A percentile compares a stretch with the other conserved stretches of the same genome.
These are phyloP conservation scores for Drosophila bifasciata DNA, from an alignment of 1,140 invertebrate species.

Conservation along the genomic window DNA sequence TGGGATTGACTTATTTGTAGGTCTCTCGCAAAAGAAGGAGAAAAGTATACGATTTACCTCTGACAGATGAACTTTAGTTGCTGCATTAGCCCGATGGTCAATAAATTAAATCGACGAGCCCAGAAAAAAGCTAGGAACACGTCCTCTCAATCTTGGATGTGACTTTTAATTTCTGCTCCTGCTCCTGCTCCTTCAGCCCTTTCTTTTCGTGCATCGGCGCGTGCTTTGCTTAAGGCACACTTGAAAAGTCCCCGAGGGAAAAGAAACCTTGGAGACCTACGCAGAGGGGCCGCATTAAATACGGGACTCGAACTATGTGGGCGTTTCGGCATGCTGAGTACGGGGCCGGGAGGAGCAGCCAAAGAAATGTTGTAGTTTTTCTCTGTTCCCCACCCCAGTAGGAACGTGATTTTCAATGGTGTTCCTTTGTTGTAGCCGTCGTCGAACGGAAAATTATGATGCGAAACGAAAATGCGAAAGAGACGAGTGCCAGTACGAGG, in stretches of 20 bases:
- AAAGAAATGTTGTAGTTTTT: slow-evolving; percentile 50
- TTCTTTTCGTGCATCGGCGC: slow-evolving; percentile 40
- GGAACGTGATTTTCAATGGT: slow-evolving; percentile 73
- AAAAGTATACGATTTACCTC: slow-evolving; percentile 19
- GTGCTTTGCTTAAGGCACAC: slow-evolving; percentile 67
- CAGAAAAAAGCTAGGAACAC: slow-evolving; percentile 37
- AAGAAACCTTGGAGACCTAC: slow-evolving; percentile 35
- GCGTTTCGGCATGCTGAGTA: slow-evolving; percentile 59
- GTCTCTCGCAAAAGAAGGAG: too few species aligned
- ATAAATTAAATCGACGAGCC: slow-evolving; percentile 34
- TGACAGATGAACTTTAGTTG: slow-evolving; percentile 40
- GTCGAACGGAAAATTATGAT: slow-evolving; percentile 72
- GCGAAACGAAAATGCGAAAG: slow-evolving; percentile 75
- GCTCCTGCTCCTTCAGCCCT: not conserved
- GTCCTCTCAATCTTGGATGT: slow-evolving; percentile 28
- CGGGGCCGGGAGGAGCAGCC: not conserved
- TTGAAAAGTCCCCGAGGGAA: slow-evolving; percentile 40
- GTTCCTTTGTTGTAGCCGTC: slow-evolving; percentile 47
- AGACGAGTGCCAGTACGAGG: slow-evolving; percentile 63
- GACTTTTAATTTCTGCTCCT: too few species aligned
- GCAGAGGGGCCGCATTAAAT: slow-evolving; percentile 27
- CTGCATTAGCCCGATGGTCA: slow-evolving; percentile 37
- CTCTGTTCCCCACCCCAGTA: slow-evolving; percentile 27
- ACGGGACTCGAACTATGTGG: slow-evolving; percentile 54
- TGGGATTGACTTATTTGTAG: too few species aligned